Conservation (phyloP, 2,888 invertebrate genomes). For the Phalera bucephala region DNA sequence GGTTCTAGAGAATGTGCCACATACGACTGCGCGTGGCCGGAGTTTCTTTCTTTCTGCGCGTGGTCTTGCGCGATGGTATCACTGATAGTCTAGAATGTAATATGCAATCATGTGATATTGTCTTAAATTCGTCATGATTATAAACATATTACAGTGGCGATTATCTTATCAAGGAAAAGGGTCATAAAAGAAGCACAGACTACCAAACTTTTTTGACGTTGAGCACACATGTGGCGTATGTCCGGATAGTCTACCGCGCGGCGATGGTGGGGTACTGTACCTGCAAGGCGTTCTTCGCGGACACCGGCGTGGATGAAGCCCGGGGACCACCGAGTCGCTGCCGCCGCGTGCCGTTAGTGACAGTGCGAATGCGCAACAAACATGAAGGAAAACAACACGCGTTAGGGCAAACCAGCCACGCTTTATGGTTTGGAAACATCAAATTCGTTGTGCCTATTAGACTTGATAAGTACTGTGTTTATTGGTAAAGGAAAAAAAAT, state of each 20-base stretch:
- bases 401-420: slow-evolving; percentile 66
- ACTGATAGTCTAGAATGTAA: too few species aligned
- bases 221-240: slow-evolving; percentile 38
- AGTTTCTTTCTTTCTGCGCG: too few species aligned
- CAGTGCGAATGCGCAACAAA: slow-evolving; percentile 74
- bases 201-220: slow-evolving; percentile 33
- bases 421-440: slow-evolving; percentile 23
- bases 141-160: too few species aligned
- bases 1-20: too few species aligned
- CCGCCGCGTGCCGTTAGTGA: slow-evolving; percentile 70
- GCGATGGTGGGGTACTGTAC: slow-evolving; percentile 83
- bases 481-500: too few species aligned
- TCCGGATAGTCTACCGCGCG: slow-evolving; percentile 63
- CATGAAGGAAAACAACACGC: slow-evolving; percentile 76
- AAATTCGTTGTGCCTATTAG: neutral
- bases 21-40: too few species aligned
- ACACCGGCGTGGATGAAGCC: slow-evolving; percentile 81
- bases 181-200: neutral
- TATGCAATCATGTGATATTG: too few species aligned
- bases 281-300: slow-evolving; percentile 85
- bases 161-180: too few species aligned
- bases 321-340: slow-evolving; percentile 81
- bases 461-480: too few species aligned
- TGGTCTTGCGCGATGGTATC: too few species aligned
- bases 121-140: too few species aligned